These are phyloP conservation scores for Sinosuthora webbiana DNA, from an alignment of 2,113 vertebrate species.

Conservation along the genomic window DNA sequence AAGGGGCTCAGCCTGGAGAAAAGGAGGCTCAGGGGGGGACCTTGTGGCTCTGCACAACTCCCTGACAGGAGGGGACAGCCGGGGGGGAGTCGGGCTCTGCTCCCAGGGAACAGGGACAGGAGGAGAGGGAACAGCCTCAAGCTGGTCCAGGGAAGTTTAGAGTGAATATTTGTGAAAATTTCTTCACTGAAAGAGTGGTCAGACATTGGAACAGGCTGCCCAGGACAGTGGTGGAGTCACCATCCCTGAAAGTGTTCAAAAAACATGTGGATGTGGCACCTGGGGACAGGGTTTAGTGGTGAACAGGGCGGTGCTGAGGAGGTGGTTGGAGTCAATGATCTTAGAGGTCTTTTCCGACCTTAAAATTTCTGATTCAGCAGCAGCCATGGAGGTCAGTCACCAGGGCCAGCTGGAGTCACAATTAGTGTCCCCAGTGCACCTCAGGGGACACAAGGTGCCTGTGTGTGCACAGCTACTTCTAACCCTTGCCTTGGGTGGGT, in stretches of 20 bases:
- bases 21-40: not conserved
- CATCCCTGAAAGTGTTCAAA: not conserved
- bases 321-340: not conserved
- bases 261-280: not conserved
- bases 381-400: not conserved
- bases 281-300: not conserved
- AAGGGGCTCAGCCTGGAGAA: not conserved
- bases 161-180: fast-evolving
- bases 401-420: not conserved
- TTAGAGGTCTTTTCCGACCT: not conserved
- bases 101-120: not conserved
- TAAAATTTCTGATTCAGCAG: not conserved
- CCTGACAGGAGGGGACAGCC: not conserved
- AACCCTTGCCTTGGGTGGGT: not conserved
- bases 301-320: not conserved
- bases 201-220: not conserved
- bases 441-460: not conserved
- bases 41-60: not conserved
- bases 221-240: not conserved
- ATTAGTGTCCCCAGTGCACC: not conserved
- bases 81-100: fast-evolving
- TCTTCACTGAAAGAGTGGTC: not conserved
- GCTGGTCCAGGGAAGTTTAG: not conserved
- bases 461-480: fast-evolving
- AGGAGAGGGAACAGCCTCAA: fast-evolving